A percentile compares a stretch with the other conserved stretches of the same genome.
Conservation (phyloP, 2,888 invertebrate genomes). For the Phasia obesa region DNA sequence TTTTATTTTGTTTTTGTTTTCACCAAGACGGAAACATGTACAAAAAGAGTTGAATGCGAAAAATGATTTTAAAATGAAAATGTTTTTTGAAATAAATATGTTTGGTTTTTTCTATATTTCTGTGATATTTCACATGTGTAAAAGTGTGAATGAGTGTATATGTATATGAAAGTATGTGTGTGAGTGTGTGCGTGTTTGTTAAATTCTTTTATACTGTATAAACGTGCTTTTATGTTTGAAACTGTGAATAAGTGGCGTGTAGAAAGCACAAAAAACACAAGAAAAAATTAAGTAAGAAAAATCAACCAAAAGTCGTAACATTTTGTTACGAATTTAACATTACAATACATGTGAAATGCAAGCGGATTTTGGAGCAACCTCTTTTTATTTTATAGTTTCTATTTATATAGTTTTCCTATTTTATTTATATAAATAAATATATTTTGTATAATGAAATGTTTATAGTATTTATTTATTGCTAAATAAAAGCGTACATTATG, state of each 20-base stretch:
- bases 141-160: not conserved
- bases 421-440: too few relatives aligned
- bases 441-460: constrained; percentile 62
- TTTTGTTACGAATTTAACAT: constrained; percentile 64
- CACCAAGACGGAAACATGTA: not conserved
- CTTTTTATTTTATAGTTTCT: constrained; percentile 54
- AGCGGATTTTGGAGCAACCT: constrained; percentile 39
- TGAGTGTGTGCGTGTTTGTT: not conserved
- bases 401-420: not conserved
- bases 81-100: constrained; percentile 63
- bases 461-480: constrained; percentile 55
- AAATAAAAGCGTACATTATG: constrained; percentile 54
- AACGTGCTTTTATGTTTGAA: constrained; percentile 22
- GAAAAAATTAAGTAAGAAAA: not conserved
- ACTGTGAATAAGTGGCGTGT: constrained; percentile 43
- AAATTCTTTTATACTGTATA: not conserved
- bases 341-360: constrained; percentile 57
- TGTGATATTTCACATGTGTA: constrained; percentile 46
- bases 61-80: constrained; percentile 67
- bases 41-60: constrained; percentile 53
- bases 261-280: constrained; percentile 27
- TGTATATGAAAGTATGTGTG: too few relatives aligned
- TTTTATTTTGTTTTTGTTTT: not conserved
- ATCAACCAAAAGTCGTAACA: constrained; percentile 57
- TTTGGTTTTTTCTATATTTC: constrained; percentile 49